A percentile compares a stretch with the other conserved stretches of the same genome.
phyloP scores from a whole-genome alignment of 2,113 vertebrate species.

The Cavia porcellus region DNA sequence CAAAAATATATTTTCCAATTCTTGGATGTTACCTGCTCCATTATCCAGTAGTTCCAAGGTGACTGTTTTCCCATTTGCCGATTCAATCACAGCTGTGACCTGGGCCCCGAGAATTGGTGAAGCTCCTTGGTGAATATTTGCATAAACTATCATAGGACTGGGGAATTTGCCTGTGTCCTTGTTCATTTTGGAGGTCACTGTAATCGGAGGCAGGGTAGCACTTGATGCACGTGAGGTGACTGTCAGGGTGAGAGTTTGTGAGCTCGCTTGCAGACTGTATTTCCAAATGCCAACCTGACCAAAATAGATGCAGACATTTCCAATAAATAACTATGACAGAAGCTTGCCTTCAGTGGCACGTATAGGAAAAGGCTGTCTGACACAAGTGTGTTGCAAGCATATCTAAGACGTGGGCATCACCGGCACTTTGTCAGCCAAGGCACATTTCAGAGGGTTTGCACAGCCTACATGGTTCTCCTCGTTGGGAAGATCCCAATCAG shows the following conservation, averaged over 20 bases:
- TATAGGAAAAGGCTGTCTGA: neutral
- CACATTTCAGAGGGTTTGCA: neutral
- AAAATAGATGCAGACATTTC: constrained; percentile 60
- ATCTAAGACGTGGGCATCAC: neutral
- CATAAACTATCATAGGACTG: constrained; percentile 84
- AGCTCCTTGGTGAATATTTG: constrained; percentile 84
- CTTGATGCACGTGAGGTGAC: constrained; percentile 84
- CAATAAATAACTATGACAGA: constrained; percentile 7
- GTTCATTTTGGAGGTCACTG: constrained; percentile 77
- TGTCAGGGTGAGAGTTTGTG: constrained; percentile 84
- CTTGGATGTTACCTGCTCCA: constrained; percentile 86
- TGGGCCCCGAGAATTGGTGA: constrained; percentile 82
- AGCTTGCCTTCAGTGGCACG: neutral
- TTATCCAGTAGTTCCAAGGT: constrained; percentile 85
- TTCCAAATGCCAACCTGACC: constrained; percentile 86
- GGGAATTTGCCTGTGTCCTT: constrained; percentile 76
- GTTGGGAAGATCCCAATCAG: neutral
- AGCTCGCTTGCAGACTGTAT: constrained; percentile 81
- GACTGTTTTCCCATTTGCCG: constrained; percentile 72
- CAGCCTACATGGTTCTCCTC: neutral
- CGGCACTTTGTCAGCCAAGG: neutral
- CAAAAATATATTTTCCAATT: neutral
- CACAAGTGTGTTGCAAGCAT: neutral
- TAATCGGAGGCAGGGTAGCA: constrained; percentile 79
- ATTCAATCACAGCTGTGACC: constrained; percentile 86